Conservation (phyloP, 2,113 vertebrate genomes). For the Scomber scombrus region DNA sequence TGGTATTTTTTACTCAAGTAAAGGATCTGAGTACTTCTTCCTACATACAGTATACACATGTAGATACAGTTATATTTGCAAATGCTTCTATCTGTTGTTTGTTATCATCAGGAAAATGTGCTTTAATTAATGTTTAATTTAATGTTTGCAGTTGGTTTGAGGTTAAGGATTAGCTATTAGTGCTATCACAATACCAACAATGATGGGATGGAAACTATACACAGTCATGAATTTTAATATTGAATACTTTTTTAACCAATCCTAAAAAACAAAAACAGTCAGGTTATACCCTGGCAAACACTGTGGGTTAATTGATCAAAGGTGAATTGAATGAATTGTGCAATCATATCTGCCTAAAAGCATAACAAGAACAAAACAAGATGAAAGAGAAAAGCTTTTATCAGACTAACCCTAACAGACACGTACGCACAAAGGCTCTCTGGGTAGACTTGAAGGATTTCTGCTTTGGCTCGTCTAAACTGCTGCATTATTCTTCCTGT, state of each 20-base stretch:
- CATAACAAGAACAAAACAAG: too few relatives aligned
- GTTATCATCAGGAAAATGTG: too few relatives aligned
- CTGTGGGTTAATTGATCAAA: background rate
- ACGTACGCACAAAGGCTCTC: background rate
- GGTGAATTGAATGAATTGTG: background rate
- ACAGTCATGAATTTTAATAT: background rate
- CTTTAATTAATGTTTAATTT: too few relatives aligned
- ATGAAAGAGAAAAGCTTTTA: background rate
- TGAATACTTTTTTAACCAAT: background rate
- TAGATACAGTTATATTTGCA: too few relatives aligned
- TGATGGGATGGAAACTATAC: background rate
- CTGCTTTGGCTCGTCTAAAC: conserved; percentile 5
- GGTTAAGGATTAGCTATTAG: background rate
- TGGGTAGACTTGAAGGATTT: background rate
- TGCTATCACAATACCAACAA: background rate
- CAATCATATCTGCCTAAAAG: background rate
- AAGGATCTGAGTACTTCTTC: too few relatives aligned
- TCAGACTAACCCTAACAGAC: too few relatives aligned
- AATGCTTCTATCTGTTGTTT: too few relatives aligned
- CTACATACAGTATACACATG: too few relatives aligned
- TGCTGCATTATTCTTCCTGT: conserved; percentile 12
- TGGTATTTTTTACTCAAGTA: too few relatives aligned
- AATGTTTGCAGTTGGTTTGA: background rate
- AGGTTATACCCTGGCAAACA: too few relatives aligned
- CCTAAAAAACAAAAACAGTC: too few relatives aligned